Evolutionary conservation across 2,797 vertebrate genomes (phyloP).

Genomic region (Clarias laeviceps): DNA sequence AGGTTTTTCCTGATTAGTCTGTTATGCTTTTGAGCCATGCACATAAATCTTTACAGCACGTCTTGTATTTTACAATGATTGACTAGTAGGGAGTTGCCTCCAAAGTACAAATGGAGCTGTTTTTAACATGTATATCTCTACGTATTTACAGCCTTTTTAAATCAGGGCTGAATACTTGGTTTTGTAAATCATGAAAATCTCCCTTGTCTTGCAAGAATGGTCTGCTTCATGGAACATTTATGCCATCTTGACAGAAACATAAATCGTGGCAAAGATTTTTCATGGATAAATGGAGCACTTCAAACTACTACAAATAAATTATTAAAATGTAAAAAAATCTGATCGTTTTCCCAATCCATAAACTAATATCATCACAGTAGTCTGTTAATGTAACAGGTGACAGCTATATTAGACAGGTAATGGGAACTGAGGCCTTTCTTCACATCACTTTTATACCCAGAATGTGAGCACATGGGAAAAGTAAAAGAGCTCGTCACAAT

Average conservation of each 20-base stretch:
- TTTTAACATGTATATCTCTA: constrained; percentile 27
- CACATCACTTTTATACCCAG: constrained; percentile 47
- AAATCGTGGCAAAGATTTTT: constrained; percentile 43
- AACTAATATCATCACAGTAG: constrained; percentile 39
- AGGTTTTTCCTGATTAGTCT: not conserved
- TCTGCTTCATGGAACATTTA: constrained; percentile 31
- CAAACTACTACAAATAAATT: constrained; percentile 45
- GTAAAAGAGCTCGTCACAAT: constrained; percentile 54
- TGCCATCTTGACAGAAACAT: constrained; percentile 39
- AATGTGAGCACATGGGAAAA: constrained; percentile 55
- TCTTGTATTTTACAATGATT: not conserved
- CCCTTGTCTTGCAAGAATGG: constrained; percentile 34
- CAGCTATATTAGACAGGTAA: constrained; percentile 48
- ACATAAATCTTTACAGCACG: constrained; percentile 5
- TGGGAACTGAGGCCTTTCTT: constrained; percentile 40
- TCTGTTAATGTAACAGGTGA: constrained; percentile 46
- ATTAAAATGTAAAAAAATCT: constrained; percentile 20
- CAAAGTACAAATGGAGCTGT: not conserved
- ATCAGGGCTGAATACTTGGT: constrained; percentile 21
- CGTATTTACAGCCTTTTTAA: constrained; percentile 7
- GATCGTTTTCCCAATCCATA: constrained; percentile 30
- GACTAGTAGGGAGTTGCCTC: not conserved
- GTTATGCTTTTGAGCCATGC: not conserved
- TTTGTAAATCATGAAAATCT: constrained; percentile 49
- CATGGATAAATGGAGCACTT: constrained; percentile 46